phyloP scores from a whole-genome alignment of 2,797 vertebrate species.

The Stomatorhinus walkeri region DNA sequence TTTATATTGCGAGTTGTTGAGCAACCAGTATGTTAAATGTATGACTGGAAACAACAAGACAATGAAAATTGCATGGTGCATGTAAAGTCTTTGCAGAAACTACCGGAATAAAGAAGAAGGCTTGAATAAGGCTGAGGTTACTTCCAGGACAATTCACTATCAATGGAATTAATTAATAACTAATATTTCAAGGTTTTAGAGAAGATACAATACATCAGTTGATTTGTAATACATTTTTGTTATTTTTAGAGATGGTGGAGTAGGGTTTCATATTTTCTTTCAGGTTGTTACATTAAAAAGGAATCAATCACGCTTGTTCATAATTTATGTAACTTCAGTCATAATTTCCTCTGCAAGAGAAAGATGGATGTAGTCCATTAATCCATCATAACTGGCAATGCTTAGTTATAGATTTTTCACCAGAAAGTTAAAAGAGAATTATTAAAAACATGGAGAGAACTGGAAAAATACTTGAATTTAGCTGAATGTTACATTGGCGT shows the following conservation, averaged over 20 bases:
- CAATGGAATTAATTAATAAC: background rate
- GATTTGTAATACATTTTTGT: constrained; percentile 3
- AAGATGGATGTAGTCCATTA: constrained; percentile 1
- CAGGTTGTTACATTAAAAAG: constrained; percentile 5
- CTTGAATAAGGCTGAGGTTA: background rate
- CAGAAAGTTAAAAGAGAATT: background rate
- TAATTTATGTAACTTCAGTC: constrained; percentile 12
- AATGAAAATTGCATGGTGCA: background rate
- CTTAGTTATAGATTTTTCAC: background rate
- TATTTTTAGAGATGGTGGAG: background rate
- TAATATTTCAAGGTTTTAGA: background rate
- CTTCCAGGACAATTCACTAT: background rate
- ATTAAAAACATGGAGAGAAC: background rate
- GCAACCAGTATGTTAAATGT: background rate
- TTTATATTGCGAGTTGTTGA: background rate
- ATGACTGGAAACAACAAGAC: background rate
- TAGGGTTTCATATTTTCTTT: background rate
- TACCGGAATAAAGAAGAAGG: background rate
- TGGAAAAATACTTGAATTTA: background rate
- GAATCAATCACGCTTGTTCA: background rate
- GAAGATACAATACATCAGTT: background rate
- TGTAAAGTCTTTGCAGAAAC: background rate
- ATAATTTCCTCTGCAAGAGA: background rate
- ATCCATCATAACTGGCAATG: background rate
- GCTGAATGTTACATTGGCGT: background rate